These are phyloP conservation scores for Pavo muticus DNA, from an alignment of 2,113 vertebrate species.

Conservation along the genomic window DNA sequence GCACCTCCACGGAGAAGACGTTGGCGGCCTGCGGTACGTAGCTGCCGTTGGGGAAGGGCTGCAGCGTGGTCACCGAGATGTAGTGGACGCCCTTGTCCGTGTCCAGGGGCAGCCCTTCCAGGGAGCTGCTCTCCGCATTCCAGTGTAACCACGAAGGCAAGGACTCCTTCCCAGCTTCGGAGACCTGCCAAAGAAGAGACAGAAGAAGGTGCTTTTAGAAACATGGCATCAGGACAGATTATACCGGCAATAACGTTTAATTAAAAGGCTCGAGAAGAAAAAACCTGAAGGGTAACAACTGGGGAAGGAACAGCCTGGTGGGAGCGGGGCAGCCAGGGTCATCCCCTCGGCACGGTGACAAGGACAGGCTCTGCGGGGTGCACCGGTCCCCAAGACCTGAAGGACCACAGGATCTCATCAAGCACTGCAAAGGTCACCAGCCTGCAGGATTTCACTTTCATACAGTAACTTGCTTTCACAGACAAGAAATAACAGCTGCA, in stretches of 20 bases:
- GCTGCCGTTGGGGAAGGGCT: constrained; percentile 80
- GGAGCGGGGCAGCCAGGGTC: neutral
- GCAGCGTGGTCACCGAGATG: constrained; percentile 84
- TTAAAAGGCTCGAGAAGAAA: constrained; percentile 16
- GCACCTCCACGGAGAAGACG: constrained; percentile 93
- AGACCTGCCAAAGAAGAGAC: constrained; percentile 79
- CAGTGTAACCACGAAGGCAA: constrained; percentile 93
- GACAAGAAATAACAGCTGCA: neutral
- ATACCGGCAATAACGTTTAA: neutral
- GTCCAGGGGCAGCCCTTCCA: constrained; percentile 92
- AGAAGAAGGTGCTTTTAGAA: constrained; percentile 8
- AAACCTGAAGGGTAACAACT: neutral
- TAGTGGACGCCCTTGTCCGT: constrained; percentile 93
- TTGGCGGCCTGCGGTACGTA: constrained; percentile 82
- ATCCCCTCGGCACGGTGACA: fast-evolving
- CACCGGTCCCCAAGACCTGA: neutral
- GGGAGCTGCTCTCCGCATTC: constrained; percentile 81
- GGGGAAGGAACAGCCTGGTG: neutral
- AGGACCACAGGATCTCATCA: neutral
- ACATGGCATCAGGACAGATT: neutral
- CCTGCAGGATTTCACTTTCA: neutral
- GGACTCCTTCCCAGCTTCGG: constrained; percentile 86
- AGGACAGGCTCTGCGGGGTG: neutral
- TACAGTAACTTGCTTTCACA: neutral
- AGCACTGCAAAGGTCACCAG: neutral